phyloP scores from a whole-genome alignment of 1,140 invertebrate species.

The Carcinoscorpius rotundicauda region DNA sequence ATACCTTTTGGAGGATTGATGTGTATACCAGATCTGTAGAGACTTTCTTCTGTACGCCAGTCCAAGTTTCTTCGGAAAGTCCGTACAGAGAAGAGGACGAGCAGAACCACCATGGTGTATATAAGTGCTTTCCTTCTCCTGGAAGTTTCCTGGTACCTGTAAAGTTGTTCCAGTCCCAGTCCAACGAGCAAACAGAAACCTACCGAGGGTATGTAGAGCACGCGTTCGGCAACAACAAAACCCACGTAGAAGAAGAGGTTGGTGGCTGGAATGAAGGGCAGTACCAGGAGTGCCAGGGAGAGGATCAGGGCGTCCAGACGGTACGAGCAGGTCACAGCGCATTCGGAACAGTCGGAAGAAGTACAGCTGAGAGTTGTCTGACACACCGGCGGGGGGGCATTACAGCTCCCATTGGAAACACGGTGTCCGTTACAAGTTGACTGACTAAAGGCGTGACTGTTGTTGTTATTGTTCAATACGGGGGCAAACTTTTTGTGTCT shows the following conservation, averaged over 20 bases:
- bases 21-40: slow-evolving; percentile 77
- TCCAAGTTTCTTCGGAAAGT: slow-evolving; percentile 74
- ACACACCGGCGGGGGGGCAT: too few relatives aligned
- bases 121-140: slow-evolving; percentile 28
- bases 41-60: slow-evolving; percentile 82
- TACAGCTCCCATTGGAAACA: slow-evolving; percentile 3
- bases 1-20: slow-evolving; percentile 97
- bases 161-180: slow-evolving; percentile 43
- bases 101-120: not conserved
- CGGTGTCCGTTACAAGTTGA: slow-evolving; percentile 10
- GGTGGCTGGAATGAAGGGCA: slow-evolving; percentile 89
- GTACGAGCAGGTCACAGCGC: too few relatives aligned
- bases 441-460: slow-evolving; percentile 5
- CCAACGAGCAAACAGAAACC: slow-evolving; percentile 88
- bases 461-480: slow-evolving; percentile 2
- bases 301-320: too few relatives aligned
- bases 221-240: slow-evolving; percentile 89
- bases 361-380: too few relatives aligned
- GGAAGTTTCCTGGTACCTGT: slow-evolving; percentile 11
- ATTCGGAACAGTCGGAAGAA: too few relatives aligned
- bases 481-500: not conserved
- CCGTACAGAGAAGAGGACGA: slow-evolving; percentile 45
- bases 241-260: slow-evolving; percentile 96
- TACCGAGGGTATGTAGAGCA: slow-evolving; percentile 94
- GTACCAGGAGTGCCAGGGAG: slow-evolving; percentile 48